A percentile compares a stretch with the other conserved stretches of the same genome.
These are phyloP conservation scores for Plebejus argus DNA, from an alignment of 2,888 invertebrate genomes.

Conservation along the genomic window DNA sequence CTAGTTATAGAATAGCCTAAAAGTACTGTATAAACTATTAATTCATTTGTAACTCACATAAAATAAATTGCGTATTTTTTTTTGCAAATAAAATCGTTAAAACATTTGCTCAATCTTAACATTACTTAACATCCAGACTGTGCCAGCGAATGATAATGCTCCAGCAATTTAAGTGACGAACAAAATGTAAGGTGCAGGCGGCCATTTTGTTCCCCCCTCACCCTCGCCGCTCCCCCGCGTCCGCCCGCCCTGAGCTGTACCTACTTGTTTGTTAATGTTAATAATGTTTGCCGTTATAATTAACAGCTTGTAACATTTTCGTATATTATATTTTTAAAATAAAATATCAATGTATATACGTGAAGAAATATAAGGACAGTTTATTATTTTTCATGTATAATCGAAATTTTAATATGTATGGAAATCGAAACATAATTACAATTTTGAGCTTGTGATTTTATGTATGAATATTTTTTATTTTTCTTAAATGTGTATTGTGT, in stretches of 20 bases:
- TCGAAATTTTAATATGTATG: no score
- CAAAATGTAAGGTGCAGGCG: constrained; percentile 56
- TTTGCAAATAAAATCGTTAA: background rate
- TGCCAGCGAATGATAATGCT: background rate
- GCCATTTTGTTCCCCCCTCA: constrained; percentile 74
- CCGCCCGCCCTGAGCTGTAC: constrained; percentile 35
- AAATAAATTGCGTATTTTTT: no score
- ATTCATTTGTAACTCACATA: no score
- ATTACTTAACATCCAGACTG: background rate
- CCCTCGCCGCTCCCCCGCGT: constrained; percentile 46
- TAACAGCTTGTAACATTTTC: constrained; percentile 29
- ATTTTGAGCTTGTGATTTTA: no score
- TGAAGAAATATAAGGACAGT: background rate
- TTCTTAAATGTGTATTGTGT: no score
- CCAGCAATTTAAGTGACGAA: constrained; percentile 36
- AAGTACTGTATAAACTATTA: no score
- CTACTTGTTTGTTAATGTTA: constrained; percentile 43
- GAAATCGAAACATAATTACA: no score
- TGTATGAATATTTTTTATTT: no score
- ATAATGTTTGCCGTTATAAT: constrained; percentile 44
- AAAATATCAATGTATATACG: background rate
- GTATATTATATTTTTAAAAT: background rate
- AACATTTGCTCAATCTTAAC: background rate
- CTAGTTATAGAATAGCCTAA: no score
- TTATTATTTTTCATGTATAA: background rate